Evolutionary conservation across 2,113 vertebrate species (phyloP).

Genomic region (Pachycephala philippinensis): DNA sequence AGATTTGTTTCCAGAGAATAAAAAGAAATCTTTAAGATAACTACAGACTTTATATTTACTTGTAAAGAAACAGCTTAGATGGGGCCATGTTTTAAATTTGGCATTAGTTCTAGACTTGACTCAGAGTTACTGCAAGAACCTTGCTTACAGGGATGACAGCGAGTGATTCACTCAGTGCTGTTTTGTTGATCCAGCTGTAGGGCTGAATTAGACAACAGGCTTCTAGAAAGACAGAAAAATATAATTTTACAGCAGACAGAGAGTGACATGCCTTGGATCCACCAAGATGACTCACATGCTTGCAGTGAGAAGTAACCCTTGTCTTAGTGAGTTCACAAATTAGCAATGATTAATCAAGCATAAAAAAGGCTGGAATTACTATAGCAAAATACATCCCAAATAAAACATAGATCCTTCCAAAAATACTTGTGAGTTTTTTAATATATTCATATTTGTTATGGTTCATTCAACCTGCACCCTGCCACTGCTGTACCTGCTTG

Average conservation of each 20-base stretch:
- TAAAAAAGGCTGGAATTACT: neutral
- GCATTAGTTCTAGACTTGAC: conserved; percentile 32
- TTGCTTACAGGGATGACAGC: conserved; percentile 15
- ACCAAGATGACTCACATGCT: conserved; percentile 31
- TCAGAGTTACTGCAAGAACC: conserved; percentile 37
- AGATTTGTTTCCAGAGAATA: neutral
- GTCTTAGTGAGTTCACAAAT: neutral
- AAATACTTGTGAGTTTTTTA: neutral
- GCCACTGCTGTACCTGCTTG: neutral
- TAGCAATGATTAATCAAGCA: conserved; percentile 8
- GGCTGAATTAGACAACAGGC: conserved; percentile 40
- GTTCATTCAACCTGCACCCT: neutral
- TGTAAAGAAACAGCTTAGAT: neutral
- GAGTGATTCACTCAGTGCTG: conserved; percentile 20
- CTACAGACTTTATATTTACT: neutral
- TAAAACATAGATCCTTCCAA: neutral
- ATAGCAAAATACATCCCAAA: neutral
- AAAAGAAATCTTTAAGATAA: neutral
- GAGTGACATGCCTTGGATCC: conserved; percentile 24
- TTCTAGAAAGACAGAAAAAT: conserved; percentile 30
- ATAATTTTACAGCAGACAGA: conserved; percentile 23
- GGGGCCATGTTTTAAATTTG: conserved; percentile 1
- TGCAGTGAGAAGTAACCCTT: neutral
- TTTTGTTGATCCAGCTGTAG: conserved; percentile 56
- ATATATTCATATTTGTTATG: neutral